Conservation (phyloP, 2,888 invertebrate genomes). For the Adineta ricciae region DNA sequence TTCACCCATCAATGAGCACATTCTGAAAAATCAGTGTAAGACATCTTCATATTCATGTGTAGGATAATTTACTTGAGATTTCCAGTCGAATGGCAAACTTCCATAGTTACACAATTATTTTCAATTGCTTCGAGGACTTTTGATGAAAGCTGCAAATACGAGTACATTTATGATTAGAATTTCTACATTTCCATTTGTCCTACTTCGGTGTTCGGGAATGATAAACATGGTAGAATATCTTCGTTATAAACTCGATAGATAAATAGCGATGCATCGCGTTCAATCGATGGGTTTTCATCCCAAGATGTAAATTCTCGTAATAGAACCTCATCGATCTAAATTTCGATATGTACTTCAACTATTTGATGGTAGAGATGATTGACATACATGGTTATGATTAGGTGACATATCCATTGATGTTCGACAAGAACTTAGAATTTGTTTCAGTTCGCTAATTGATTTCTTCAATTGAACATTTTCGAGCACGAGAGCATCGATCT, state of each 20-base stretch:
- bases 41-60: background rate
- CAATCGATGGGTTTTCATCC: constrained; percentile 59
- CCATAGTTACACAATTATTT: constrained; percentile 63
- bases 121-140: constrained; percentile 60
- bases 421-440: background rate
- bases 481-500: background rate
- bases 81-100: constrained; percentile 60
- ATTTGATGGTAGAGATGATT: too few species aligned
- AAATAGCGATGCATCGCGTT: constrained; percentile 56
- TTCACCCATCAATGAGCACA: constrained; percentile 62
- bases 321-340: constrained; percentile 61
- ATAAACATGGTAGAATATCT: constrained; percentile 59
- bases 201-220: constrained; percentile 49
- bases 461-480: constrained; percentile 13
- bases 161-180: background rate
- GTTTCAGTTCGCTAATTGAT: background rate
- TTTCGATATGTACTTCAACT: too few species aligned
- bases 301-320: constrained; percentile 63
- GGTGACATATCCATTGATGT: background rate
- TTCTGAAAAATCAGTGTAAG: background rate
- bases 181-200: constrained; percentile 13
- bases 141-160: constrained; percentile 52
- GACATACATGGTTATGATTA: background rate
- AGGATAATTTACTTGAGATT: constrained; percentile 54
- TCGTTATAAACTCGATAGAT: constrained; percentile 60